Percentiles rank a stretch among this genome's conserved stretches.
Conservation (phyloP, 2,888 invertebrate species). For the Leucophenga montana region DNA sequence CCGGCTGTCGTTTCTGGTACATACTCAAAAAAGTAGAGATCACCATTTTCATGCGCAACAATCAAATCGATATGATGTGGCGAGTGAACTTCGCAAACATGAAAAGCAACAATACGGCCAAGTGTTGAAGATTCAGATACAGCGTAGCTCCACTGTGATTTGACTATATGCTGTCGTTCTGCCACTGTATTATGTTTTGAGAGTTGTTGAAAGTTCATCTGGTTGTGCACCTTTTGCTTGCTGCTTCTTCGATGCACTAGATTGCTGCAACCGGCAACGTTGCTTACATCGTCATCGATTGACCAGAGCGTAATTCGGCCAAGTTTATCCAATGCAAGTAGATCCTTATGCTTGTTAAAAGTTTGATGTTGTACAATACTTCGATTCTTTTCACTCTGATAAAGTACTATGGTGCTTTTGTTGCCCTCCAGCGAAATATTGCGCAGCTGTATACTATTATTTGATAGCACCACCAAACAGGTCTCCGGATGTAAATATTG, state of each 20-base stretch:
- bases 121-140: neutral
- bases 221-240: constrained; percentile 45
- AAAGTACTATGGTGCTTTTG: constrained; percentile 55
- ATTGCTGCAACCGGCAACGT: constrained; percentile 37
- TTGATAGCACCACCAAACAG: constrained; percentile 64
- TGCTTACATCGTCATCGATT: constrained; percentile 55
- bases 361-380: constrained; percentile 59
- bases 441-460: constrained; percentile 59
- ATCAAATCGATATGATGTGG: constrained; percentile 50
- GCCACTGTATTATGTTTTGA: constrained; percentile 34
- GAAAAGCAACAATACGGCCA: constrained; percentile 47
- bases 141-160: neutral
- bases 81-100: constrained; percentile 39
- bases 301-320: constrained; percentile 70
- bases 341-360: constrained; percentile 59
- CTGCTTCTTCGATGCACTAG: constrained; percentile 48
- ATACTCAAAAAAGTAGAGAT: constrained; percentile 63
- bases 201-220: constrained; percentile 39
- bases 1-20: constrained; percentile 38
- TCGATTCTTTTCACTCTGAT: constrained; percentile 49
- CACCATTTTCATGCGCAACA: constrained; percentile 63
- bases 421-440: constrained; percentile 68
- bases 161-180: constrained; percentile 37
- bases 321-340: constrained; percentile 67
- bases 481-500: constrained; percentile 64